A percentile compares a stretch with the other conserved stretches of the same genome.
These are phyloP conservation scores for Drosophila oshimai DNA, from an alignment of 1,140 invertebrate genomes.

Conservation along the genomic window DNA sequence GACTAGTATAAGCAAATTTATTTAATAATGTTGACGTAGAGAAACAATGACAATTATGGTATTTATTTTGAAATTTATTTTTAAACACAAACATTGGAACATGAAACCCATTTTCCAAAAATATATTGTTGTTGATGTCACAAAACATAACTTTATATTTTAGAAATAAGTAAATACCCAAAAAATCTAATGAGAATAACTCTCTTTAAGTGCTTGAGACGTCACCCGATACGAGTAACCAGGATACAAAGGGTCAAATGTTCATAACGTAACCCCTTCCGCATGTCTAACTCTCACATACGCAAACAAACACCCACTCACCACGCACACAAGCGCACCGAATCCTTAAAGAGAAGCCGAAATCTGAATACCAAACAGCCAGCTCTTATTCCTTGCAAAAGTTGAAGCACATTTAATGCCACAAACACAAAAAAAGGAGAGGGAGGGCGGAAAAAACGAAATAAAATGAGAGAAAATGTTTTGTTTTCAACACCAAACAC, in stretches of 20 bases:
- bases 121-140: background rate
- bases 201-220: background rate
- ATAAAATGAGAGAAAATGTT: conserved; percentile 62
- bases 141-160: background rate
- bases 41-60: too few relatives aligned
- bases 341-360: conserved; percentile 19
- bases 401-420: conserved; percentile 73
- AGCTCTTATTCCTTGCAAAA: conserved; percentile 31
- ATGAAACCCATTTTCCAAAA: too few relatives aligned
- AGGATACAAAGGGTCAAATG: background rate
- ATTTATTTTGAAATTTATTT: too few relatives aligned
- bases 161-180: background rate
- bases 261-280: conserved; percentile 2
- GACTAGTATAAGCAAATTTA: too few relatives aligned
- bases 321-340: background rate
- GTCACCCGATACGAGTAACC: background rate
- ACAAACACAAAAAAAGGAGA: conserved; percentile 21
- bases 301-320: background rate
- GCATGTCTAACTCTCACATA: background rate
- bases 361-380: conserved; percentile 3
- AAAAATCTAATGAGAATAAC: background rate
- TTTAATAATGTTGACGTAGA: too few relatives aligned
- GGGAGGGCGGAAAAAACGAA: conserved; percentile 31
- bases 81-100: too few relatives aligned
- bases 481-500: conserved; percentile 78